Percentiles rank a stretch among this genome's conserved stretches.
Conservation (phyloP, 2,113 vertebrate species). For the Fukomys damarensis region DNA sequence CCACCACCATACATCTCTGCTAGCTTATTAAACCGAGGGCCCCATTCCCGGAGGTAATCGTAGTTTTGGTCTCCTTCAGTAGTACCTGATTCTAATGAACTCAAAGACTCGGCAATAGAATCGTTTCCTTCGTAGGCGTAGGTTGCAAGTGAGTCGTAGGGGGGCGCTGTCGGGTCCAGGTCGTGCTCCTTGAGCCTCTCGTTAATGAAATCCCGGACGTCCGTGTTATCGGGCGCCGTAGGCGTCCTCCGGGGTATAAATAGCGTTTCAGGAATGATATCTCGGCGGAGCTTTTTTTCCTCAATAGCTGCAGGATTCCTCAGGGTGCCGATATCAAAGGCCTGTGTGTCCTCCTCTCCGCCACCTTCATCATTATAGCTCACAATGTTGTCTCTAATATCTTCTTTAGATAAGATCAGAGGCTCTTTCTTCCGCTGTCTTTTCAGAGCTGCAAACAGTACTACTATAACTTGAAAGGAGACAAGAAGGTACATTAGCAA, state of each 20-base stretch:
- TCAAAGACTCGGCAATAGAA: slow-evolving; percentile 96
- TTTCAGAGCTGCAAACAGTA: slow-evolving; percentile 94
- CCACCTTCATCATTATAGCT: slow-evolving; percentile 99
- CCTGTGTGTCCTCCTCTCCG: slow-evolving; percentile 98
- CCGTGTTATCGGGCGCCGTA: slow-evolving; percentile 94
- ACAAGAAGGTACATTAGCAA: slow-evolving; percentile 60
- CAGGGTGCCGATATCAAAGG: slow-evolving; percentile 98
- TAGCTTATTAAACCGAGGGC: slow-evolving; percentile 96
- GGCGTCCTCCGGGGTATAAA: slow-evolving; percentile 95
- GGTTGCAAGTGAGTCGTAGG: slow-evolving; percentile 97
- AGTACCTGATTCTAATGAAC: slow-evolving; percentile 94
- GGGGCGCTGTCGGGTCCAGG: slow-evolving; percentile 94
- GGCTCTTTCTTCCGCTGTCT: slow-evolving; percentile 98
- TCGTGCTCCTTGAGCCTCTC: slow-evolving; percentile 96
- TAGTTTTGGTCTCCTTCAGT: slow-evolving; percentile 98
- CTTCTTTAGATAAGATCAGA: slow-evolving; percentile 98
- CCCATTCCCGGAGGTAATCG: slow-evolving; percentile 98
- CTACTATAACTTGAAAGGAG: slow-evolving; percentile 88
- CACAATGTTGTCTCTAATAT: slow-evolving; percentile 99
- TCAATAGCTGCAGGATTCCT: slow-evolving; percentile 96
- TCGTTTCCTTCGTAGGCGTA: slow-evolving; percentile 97
- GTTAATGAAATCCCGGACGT: slow-evolving; percentile 97
- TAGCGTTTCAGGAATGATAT: slow-evolving; percentile 95
- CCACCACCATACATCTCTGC: slow-evolving; percentile 98
- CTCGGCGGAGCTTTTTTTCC: slow-evolving; percentile 95